Evolutionary conservation across 1,140 invertebrate genomes (phyloP), one percentile per base, ranked within the genome.

Genomic region (Atta cephalotes): DNA sequence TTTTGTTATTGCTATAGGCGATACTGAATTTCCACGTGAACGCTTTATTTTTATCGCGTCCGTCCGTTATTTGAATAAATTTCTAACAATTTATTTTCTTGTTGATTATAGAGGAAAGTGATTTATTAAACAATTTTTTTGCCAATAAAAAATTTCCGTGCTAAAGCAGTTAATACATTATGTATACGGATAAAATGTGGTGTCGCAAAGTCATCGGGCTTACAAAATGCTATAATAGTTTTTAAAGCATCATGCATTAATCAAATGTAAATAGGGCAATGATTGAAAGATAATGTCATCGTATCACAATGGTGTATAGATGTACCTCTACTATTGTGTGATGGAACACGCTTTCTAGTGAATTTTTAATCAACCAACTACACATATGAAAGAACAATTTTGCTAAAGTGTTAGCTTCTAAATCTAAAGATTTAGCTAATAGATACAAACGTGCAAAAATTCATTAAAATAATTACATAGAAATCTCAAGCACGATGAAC

Each of bases 171-270:
- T 68, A 70, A 81, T 81, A 14, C 35, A 81, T 81, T 58, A 81
- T 81, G 77, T n/a, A 80, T 80, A 39, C 65, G 35, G 35, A 18
- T 4, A 72, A 71, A 60, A 81, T 71, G 51, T 71, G 35, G 25
- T 53, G 77, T 81, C 79, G 79, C 79, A 81, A 9, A 81, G 66
- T 81, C 79, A 81, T 81, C 66, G 79, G 16, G 51, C 51, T 72
- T 72, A 60, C 12, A 72, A 81, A 71, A 70, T 56, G 31, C 66
- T 81, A n/a, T 58, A 81, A 80, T n/a, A 71, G 79, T 58, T 81
- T 71, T 72, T 71, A n/a, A 71, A 81, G 66, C 49, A 45, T 39
- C 28, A 51, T 60, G 79, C 49, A 58, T 81, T 58, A 71, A 71
- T 70, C 35, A 71, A 45, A 31, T 72, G 35, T 72, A 81, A 81